These are phyloP conservation scores for Calameuta idolon DNA, from an alignment of 2,888 invertebrate species.

Conservation along the genomic window DNA sequence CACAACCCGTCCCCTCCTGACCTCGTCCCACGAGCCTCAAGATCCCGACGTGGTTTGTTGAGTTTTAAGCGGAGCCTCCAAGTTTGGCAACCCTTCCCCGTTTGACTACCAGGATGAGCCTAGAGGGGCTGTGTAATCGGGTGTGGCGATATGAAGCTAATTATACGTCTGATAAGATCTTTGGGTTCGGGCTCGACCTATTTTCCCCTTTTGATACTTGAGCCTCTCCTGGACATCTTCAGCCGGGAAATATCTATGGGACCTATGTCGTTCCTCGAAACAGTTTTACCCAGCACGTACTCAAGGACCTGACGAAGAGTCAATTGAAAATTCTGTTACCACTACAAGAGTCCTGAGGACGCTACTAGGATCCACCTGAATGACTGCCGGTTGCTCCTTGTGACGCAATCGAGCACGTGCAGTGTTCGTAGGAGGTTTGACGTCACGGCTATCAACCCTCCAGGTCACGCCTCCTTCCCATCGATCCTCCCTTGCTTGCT, in stretches of 20 bases:
- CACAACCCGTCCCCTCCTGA: too few relatives aligned
- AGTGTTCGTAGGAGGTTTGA: conserved; percentile 43
- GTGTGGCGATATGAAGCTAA: conserved; percentile 50
- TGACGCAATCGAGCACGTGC: conserved; percentile 62
- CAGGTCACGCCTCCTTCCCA: conserved; percentile 57
- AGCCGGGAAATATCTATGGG: not conserved
- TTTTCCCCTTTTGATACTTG: not conserved
- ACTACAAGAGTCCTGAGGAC: not conserved
- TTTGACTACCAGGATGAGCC: not conserved
- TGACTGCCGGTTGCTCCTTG: conserved; percentile 45
- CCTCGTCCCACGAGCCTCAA: not conserved
- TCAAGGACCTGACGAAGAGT: not conserved
- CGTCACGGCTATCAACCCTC: conserved; percentile 53
- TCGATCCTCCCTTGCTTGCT: conserved; percentile 48
- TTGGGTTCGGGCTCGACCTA: not conserved
- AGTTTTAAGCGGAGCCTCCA: not conserved
- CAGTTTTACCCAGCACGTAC: not conserved
- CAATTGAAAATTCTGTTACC: not conserved
- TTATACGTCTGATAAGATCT: conserved; percentile 40
- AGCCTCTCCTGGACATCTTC: not conserved
- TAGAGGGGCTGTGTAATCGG: conserved; percentile 47
- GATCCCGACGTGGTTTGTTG: not conserved
- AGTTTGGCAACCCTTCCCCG: not conserved
- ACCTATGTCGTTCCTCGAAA: not conserved
- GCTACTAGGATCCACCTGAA: conserved; percentile 38